Percentiles rank a stretch among this genome's conserved stretches.
Conservation (phyloP, 2,797 vertebrate species). For the Acropternis orthonyx region DNA sequence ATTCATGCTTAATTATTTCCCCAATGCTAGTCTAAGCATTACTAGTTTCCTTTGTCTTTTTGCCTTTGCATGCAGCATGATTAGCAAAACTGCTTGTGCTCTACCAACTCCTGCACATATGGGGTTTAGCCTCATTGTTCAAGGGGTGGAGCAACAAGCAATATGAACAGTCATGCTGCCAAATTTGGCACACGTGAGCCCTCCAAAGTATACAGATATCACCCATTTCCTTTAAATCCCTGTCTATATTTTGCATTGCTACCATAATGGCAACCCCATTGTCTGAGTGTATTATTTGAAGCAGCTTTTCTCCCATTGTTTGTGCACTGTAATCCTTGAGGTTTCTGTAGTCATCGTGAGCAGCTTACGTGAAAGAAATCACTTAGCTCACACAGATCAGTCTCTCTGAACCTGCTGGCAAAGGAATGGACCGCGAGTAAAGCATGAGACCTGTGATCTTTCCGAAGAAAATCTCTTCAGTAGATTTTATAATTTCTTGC, state of each 20-base stretch:
- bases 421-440: background rate
- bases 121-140: slow-evolving; percentile 67
- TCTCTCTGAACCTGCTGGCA: slow-evolving; percentile 38
- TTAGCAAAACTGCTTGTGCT: slow-evolving; percentile 46
- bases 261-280: slow-evolving; percentile 36
- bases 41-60: slow-evolving; percentile 64
- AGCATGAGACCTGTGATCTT: slow-evolving; percentile 45
- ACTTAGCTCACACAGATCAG: slow-evolving; percentile 36
- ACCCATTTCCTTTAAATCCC: slow-evolving; percentile 38
- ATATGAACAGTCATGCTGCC: slow-evolving; percentile 16
- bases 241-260: slow-evolving; percentile 20
- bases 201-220: slow-evolving; percentile 27
- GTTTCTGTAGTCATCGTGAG: slow-evolving; percentile 45
- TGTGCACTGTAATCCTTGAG: slow-evolving; percentile 60
- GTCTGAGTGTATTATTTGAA: slow-evolving; percentile 60
- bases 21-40: slow-evolving; percentile 45
- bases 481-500: slow-evolving; percentile 56
- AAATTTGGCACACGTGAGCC: slow-evolving; percentile 25
- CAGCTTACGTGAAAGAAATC: slow-evolving; percentile 64
- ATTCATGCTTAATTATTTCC: slow-evolving; percentile 66
- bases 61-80: slow-evolving; percentile 51
- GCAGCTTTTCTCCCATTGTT: slow-evolving; percentile 62
- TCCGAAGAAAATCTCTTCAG: slow-evolving; percentile 30
- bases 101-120: slow-evolving; percentile 24
- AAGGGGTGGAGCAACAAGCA: slow-evolving; percentile 38